A percentile compares a stretch with the other conserved stretches of the same genome.
These are phyloP conservation scores for Turritopsis rubra DNA, from an alignment of 30 jellyfish, hydroid and myxozoan species.

Conservation along the genomic window DNA sequence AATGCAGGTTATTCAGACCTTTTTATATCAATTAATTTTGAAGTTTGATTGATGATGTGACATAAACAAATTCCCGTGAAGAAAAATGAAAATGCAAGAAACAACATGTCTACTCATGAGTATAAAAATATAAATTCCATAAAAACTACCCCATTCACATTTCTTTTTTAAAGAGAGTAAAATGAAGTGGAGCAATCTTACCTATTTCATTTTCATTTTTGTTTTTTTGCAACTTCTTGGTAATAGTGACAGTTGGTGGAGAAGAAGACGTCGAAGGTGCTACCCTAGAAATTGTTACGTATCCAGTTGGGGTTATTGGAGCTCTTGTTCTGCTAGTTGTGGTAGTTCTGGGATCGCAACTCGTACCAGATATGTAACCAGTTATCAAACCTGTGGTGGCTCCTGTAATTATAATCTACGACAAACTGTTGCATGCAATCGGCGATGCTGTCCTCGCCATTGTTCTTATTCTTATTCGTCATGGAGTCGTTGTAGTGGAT, in stretches of 20 bases:
- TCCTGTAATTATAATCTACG: not conserved
- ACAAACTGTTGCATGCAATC: slow-evolving; percentile 36
- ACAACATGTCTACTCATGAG: not conserved
- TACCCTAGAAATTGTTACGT: not conserved
- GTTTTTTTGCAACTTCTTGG: not conserved
- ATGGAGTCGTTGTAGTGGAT: slow-evolving; percentile 78
- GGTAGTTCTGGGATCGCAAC: not conserved
- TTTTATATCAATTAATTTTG: too few relatives aligned
- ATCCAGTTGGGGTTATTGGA: slow-evolving; percentile 18
- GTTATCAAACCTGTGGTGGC: not conserved
- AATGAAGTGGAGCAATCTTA: not conserved
- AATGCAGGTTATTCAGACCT: too few relatives aligned
- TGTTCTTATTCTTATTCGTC: slow-evolving; percentile 55
- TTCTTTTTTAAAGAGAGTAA: too few relatives aligned
- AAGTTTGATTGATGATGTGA: not conserved
- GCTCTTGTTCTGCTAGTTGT: slow-evolving; percentile 17
- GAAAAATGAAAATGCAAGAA: not conserved
- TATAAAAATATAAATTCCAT: not conserved
- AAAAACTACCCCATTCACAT: not conserved
- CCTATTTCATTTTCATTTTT: not conserved
- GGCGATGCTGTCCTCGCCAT: slow-evolving; percentile 59
- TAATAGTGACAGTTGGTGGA: slow-evolving; percentile 2
- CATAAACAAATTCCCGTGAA: not conserved
- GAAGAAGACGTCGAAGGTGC: not conserved
- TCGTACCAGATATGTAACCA: not conserved